Percentiles rank a stretch among this genome's conserved stretches.
These are phyloP conservation scores for Otis tarda DNA, from an alignment of 2,113 vertebrate genomes.

Conservation along the genomic window DNA sequence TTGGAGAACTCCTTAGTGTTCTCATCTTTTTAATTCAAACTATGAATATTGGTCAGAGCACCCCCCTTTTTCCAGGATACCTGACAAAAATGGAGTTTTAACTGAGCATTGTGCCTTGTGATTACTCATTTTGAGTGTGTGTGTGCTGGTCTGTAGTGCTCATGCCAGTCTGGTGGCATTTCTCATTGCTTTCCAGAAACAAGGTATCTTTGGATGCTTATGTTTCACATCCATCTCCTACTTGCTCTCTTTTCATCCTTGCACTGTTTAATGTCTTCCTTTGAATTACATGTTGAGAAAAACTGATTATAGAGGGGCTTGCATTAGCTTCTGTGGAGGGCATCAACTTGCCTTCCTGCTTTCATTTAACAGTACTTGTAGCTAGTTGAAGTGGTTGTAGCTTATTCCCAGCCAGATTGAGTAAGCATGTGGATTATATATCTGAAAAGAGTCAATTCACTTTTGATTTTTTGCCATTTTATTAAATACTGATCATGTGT, in stretches of 20 bases:
- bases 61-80: not conserved
- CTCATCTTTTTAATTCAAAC: not conserved
- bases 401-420: not conserved
- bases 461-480: not conserved
- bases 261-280: not conserved
- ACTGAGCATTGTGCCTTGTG: not conserved
- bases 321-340: not conserved
- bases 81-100: not conserved
- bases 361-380: not conserved
- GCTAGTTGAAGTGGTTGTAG: not conserved
- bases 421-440: not conserved
- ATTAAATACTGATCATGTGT: not conserved
- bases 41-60: not conserved
- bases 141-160: fast-evolving
- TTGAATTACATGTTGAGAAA: not conserved
- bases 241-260: not conserved
- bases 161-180: not conserved
- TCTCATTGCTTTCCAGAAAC: not conserved
- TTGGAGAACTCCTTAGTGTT: not conserved
- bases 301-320: not conserved
- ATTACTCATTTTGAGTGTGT: not conserved
- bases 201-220: not conserved
- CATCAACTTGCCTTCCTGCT: not conserved
- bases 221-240: not conserved
- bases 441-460: not conserved